These are phyloP conservation scores for Antennarius maculatus DNA, from an alignment of 2,797 vertebrate genomes.

Conservation along the genomic window DNA sequence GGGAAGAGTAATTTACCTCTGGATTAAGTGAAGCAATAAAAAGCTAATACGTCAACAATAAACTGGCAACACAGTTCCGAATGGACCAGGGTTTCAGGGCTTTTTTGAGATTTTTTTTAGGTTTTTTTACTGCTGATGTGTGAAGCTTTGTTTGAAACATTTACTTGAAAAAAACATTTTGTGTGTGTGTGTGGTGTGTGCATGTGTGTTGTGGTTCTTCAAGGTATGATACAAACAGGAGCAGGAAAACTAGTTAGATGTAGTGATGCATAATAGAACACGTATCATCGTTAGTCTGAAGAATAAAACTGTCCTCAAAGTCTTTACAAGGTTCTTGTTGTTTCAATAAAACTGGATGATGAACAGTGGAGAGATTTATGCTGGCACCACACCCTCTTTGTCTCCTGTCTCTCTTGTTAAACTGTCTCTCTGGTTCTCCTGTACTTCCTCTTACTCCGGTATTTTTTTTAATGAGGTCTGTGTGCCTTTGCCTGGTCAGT, in stretches of 20 bases:
- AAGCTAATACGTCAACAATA: background rate
- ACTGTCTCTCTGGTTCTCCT: conserved; percentile 52
- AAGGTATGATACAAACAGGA: background rate
- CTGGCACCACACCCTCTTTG: conserved; percentile 53
- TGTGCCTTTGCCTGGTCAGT: conserved; percentile 59
- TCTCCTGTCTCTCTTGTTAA: conserved; percentile 68
- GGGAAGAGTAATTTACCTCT: conserved; percentile 5
- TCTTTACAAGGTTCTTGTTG: conserved; percentile 34
- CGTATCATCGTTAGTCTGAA: conserved; percentile 26
- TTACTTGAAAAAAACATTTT: conserved; percentile 30
- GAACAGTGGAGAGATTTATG: conserved; percentile 37
- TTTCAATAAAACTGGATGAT: conserved; percentile 34
- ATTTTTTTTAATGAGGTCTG: conserved; percentile 65
- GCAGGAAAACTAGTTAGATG: conserved; percentile 1
- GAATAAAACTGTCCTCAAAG: conserved; percentile 51
- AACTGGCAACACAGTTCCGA: background rate
- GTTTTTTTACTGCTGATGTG: background rate
- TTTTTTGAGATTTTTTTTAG: background rate
- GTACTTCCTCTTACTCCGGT: conserved; percentile 20
- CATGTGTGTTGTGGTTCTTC: conserved; percentile 18
- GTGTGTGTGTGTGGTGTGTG: background rate
- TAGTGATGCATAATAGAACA: conserved; percentile 11
- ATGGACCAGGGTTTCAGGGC: background rate
- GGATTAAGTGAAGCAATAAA: conserved; percentile 5
- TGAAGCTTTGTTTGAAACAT: conserved; percentile 8